Evolutionary conservation across 2,797 vertebrate genomes (phyloP).

Genomic region (Diceros bicornis): DNA sequence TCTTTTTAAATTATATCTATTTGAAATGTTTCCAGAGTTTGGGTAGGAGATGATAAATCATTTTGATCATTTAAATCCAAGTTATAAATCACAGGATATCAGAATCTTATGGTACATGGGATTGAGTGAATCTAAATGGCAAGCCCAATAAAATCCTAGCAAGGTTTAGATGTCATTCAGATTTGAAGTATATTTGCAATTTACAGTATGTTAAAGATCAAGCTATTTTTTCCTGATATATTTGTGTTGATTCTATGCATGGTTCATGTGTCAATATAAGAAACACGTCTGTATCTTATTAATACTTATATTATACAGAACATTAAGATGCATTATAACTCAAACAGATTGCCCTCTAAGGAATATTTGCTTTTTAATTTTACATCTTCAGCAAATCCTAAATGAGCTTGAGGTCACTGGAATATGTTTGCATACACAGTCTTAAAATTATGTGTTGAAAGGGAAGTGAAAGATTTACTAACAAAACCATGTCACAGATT

Average conservation of each 20-base stretch:
- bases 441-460: constrained; percentile 66
- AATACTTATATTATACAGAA: constrained; percentile 82
- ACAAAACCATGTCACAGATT: background rate
- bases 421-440: constrained; percentile 66
- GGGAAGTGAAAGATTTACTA: constrained; percentile 53
- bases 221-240: constrained; percentile 82
- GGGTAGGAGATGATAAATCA: constrained; percentile 41
- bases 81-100: constrained; percentile 66
- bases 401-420: constrained; percentile 73
- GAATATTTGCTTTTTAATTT: constrained; percentile 47
- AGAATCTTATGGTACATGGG: background rate
- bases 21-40: constrained; percentile 75
- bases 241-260: constrained; percentile 63
- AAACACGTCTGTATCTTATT: constrained; percentile 80
- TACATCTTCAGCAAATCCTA: constrained; percentile 72
- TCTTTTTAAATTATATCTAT: constrained; percentile 74
- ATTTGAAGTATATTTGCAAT: constrained; percentile 58
- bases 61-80: constrained; percentile 70
- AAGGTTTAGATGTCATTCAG: constrained; percentile 32
- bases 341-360: constrained; percentile 73
- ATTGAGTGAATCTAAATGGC: constrained; percentile 58
- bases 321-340: constrained; percentile 80
- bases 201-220: constrained; percentile 64
- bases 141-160: background rate
- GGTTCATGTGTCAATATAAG: constrained; percentile 72